phyloP scores from a whole-genome alignment of 2,888 invertebrate species.

The Metopia argyrocephala region DNA sequence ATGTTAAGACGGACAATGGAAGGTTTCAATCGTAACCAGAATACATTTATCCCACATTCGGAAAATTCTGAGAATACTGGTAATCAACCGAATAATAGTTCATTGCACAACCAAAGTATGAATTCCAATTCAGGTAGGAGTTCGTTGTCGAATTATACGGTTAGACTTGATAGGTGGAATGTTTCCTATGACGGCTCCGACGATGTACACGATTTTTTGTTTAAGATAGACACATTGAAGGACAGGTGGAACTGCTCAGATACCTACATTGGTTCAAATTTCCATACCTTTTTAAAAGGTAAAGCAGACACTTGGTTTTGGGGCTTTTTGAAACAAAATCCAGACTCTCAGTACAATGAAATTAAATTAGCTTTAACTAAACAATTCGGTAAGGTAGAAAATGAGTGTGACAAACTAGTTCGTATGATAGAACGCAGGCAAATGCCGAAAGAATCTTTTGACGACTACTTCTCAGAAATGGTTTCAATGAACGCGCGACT shows the following conservation, averaged over 20 bases:
- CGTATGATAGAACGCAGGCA: not conserved
- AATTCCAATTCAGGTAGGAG: not conserved
- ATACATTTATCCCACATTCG: too few relatives aligned
- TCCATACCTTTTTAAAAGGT: too few relatives aligned
- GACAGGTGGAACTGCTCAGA: not conserved
- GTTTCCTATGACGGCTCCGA: not conserved
- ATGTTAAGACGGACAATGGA: not conserved
- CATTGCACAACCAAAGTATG: not conserved
- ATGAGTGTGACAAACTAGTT: conserved; percentile 17
- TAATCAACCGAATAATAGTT: not conserved
- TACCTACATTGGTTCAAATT: not conserved
- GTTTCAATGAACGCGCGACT: not conserved
- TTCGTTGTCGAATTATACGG: not conserved
- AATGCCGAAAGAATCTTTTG: conserved; percentile 1
- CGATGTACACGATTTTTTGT: conserved; percentile 11
- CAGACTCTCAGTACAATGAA: not conserved
- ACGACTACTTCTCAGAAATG: conserved; percentile 11
- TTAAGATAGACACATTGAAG: not conserved
- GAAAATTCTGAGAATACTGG: not conserved
- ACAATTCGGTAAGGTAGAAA: conserved; percentile 1
- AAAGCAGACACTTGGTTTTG: conserved; percentile 18
- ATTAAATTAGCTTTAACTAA: too few relatives aligned
- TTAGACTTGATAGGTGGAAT: not conserved
- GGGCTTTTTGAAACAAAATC: not conserved
- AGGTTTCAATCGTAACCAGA: not conserved